A percentile compares a stretch with the other conserved stretches of the same genome.
Evolutionary conservation across 64 coral and sea anemone genomes (phyloP).

Genomic region (Montipora cactus): DNA sequence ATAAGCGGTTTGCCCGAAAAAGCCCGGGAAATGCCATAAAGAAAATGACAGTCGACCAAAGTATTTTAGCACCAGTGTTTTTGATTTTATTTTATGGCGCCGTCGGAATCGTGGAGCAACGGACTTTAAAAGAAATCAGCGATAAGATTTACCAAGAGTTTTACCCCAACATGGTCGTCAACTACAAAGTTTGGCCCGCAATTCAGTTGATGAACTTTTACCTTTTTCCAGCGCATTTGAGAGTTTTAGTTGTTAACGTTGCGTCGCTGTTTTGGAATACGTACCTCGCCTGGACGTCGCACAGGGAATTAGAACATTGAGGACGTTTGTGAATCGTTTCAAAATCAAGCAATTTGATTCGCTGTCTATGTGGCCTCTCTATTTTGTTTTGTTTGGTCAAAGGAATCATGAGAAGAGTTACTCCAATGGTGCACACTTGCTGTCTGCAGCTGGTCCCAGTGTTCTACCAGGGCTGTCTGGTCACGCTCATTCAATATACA

Average conservation of each 20-base stretch:
- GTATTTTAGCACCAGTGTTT: constrained; percentile 68
- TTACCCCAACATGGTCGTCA: constrained; percentile 69
- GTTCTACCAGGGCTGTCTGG: too few relatives aligned
- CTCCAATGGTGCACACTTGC: too few relatives aligned
- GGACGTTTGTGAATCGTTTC: neutral
- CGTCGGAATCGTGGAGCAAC: constrained; percentile 63
- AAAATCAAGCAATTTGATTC: neutral
- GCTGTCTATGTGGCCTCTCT: too few relatives aligned
- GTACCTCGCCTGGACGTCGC: constrained; percentile 85
- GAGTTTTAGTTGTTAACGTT: constrained; percentile 83
- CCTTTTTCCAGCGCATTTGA: constrained; percentile 75
- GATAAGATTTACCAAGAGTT: constrained; percentile 77
- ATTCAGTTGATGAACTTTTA: constrained; percentile 87
- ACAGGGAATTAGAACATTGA: constrained; percentile 53
- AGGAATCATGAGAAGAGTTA: too few relatives aligned
- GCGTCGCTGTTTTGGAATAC: constrained; percentile 96
- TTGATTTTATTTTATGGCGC: constrained; percentile 76
- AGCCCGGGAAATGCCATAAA: constrained; percentile 76
- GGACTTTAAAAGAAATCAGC: constrained; percentile 77
- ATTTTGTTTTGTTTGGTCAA: too few relatives aligned
- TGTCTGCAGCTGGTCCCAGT: too few relatives aligned
- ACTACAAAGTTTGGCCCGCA: constrained; percentile 94
- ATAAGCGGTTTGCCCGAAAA: constrained; percentile 59
- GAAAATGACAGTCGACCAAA: constrained; percentile 92
- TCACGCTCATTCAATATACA: too few relatives aligned